phyloP scores from a whole-genome alignment of 2,888 invertebrate genomes.

The Calliphora vomitoria region DNA sequence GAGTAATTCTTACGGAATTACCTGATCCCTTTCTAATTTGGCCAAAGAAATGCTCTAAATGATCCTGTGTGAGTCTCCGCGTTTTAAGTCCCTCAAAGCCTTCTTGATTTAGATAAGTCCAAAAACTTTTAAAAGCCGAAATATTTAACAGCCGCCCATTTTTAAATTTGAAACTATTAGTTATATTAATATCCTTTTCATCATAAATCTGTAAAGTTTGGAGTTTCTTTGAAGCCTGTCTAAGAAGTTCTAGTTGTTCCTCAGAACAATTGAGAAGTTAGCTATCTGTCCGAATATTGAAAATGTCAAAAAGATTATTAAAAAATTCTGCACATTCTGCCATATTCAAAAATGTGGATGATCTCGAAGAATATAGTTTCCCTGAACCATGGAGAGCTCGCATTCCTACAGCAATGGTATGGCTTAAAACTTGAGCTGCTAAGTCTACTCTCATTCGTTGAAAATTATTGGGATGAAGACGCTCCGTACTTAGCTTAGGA shows the following conservation, averaged over 20 bases:
- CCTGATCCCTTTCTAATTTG: conserved; percentile 33
- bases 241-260: conserved; percentile 4
- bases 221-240: neutral
- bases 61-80: conserved; percentile 1
- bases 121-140: conserved; percentile 21
- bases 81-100: conserved; percentile 19
- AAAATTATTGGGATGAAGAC: conserved; percentile 11
- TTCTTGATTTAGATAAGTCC: neutral
- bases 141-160: neutral
- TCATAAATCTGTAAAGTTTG: neutral
- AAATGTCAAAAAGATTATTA: neutral
- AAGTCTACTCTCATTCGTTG: neutral
- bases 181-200: neutral
- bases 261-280: neutral
- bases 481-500: conserved; percentile 18
- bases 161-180: conserved; percentile 12
- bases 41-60: conserved; percentile 47
- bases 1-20: conserved; percentile 7
- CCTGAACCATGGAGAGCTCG: neutral
- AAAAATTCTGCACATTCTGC: neutral
- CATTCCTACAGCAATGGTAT: neutral
- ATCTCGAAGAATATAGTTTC: neutral
- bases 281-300: neutral
- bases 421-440: conserved; percentile 7
- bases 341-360: neutral